Conservation (phyloP, 2,113 vertebrate species). For the Paradisaea rubra region DNA sequence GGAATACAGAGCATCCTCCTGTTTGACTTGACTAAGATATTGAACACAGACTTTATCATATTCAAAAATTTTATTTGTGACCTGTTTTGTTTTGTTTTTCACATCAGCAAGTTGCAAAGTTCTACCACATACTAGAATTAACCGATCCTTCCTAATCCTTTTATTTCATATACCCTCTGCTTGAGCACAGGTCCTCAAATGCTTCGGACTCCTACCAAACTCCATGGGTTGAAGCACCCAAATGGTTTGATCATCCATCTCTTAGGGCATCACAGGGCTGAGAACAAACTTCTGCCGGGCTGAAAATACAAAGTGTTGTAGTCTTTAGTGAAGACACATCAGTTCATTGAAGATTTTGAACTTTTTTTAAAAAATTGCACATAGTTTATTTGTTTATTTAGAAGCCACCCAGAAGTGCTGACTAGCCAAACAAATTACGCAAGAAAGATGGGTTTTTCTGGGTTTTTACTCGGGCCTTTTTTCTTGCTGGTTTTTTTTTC, state of each 20-base stretch:
- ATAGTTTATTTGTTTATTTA: not conserved
- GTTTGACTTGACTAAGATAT: fast-evolving
- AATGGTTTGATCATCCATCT: fast-evolving
- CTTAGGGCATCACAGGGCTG: not conserved
- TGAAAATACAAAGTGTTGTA: not conserved
- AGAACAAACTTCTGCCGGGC: not conserved
- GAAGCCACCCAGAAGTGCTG: not conserved
- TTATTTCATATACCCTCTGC: fast-evolving
- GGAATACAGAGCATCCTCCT: not conserved
- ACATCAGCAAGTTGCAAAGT: not conserved
- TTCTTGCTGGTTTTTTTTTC: not conserved
- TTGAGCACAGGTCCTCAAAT: not conserved
- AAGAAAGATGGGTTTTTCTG: not conserved
- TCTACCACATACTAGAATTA: not conserved
- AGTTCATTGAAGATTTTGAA: not conserved
- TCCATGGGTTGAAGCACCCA: not conserved
- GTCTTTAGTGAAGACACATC: not conserved
- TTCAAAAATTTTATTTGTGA: not conserved
- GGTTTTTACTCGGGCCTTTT: not conserved
- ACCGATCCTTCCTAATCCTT: fast-evolving
- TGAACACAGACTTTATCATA: not conserved
- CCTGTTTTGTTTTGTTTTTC: not conserved
- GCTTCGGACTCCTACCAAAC: not conserved
- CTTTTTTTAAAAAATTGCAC: not conserved
- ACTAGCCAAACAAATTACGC: not conserved